Evolutionary conservation across 2,888 invertebrate species (phyloP).

Genomic region (Nymphalis urticae): DNA sequence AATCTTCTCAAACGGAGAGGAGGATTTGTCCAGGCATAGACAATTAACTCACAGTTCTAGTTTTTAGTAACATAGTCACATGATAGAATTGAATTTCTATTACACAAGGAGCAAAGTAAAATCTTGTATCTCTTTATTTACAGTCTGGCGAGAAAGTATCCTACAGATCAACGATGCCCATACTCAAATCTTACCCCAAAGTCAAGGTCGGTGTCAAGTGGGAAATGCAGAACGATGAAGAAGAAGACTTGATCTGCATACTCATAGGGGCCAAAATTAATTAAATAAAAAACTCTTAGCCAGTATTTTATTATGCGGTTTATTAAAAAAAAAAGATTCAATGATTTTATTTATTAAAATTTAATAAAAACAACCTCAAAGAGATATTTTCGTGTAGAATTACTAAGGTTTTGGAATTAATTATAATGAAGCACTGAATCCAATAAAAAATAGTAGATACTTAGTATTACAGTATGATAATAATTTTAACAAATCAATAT

Average conservation of each 20-base stretch:
- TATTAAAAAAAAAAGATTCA: neutral
- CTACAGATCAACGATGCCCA: conserved; percentile 80
- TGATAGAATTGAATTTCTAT: neutral
- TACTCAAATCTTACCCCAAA: conserved; percentile 86
- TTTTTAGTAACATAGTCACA: too few species aligned
- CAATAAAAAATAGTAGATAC: too few species aligned
- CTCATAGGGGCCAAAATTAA: conserved; percentile 85
- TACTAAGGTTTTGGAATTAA: too few species aligned
- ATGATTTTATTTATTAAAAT: neutral
- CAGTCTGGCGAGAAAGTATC: conserved; percentile 70
- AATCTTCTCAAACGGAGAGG: too few species aligned
- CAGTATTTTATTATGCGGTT: neutral
- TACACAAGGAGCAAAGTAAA: neutral
- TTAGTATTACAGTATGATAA: too few species aligned
- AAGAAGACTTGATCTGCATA: conserved; percentile 84
- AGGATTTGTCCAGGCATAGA: too few species aligned
- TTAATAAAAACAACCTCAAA: neutral
- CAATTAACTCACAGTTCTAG: too few species aligned
- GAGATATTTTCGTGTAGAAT: too few species aligned
- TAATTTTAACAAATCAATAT: too few species aligned
- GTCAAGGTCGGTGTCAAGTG: conserved; percentile 87
- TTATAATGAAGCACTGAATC: too few species aligned
- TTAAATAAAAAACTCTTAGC: conserved; percentile 39
- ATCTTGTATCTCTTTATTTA: conserved; percentile 42
- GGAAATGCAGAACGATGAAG: conserved; percentile 84